phyloP scores from a whole-genome alignment of 2,797 vertebrate genomes.

The Telmatherina bonti region DNA sequence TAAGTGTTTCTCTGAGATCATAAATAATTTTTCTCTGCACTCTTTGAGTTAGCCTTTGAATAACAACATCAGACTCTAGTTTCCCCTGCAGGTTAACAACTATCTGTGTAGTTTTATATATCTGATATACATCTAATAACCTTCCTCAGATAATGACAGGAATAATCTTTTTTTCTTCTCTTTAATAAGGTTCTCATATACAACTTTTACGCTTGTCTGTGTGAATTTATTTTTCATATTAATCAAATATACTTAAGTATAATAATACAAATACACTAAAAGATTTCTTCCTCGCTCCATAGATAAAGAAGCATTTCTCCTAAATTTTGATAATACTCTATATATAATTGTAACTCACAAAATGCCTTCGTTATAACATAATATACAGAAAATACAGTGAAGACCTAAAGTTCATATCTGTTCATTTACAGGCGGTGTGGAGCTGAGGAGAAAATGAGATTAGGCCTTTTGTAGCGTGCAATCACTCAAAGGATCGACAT shows the following conservation, averaged over 20 bases:
- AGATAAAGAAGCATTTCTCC: background rate
- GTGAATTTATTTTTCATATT: no score
- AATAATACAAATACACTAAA: background rate
- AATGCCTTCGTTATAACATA: constrained; percentile 6
- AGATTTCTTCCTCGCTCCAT: background rate
- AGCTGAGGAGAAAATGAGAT: constrained; percentile 65
- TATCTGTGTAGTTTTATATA: no score
- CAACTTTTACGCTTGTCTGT: no score
- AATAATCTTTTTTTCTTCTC: no score
- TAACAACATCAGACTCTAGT: no score
- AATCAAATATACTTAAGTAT: no score
- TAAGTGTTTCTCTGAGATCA: background rate
- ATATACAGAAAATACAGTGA: constrained; percentile 1
- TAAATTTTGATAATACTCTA: no score
- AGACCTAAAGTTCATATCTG: constrained; percentile 39
- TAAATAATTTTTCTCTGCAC: background rate
- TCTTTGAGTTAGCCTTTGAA: no score
- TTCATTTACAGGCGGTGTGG: constrained; percentile 52
- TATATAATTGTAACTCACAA: constrained; percentile 1
- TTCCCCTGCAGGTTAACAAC: no score
- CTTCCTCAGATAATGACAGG: no score
- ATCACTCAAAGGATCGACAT: constrained; percentile 77
- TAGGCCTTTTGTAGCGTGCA: constrained; percentile 60
- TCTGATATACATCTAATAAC: no score
- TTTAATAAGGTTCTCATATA: no score